Evolutionary conservation across 2,888 invertebrate genomes (phyloP), one percentile per base, ranked within the genome.

Genomic region (Ariolimax columbianus): DNA sequence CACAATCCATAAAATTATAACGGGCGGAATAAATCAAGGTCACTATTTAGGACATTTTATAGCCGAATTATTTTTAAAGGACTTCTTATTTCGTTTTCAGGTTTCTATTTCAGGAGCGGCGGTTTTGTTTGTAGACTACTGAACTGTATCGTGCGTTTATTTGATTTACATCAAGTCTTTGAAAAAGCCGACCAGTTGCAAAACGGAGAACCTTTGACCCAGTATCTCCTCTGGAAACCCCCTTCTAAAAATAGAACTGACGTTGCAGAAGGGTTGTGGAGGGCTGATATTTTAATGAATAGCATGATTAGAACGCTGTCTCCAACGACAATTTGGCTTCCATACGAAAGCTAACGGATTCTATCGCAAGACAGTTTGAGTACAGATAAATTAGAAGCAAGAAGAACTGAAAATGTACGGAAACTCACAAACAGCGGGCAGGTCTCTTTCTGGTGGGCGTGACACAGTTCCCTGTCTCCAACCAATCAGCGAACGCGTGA

Each of bases 181-280:
- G 30, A 9, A 38, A 70, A 70, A 36, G 7, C 38, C 36, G 19
- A 38, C 11, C 70, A 38, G 19, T 38, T 30, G 66, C 30, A 33
- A 4, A 66, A 30, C n/a, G 33, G 30, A 82, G 63, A 77, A 83
- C 83, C 83, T 83, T 77, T 83, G 83, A 83, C 83, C 83, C 30
- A 51, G 38, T 77, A 77, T 68, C 66, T 77, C 17, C 2, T n/a
- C 11, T 83, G 83, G 83, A 83, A 83, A 83, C 77, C 83, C 83
- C 83, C 83, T 83, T 83, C 83, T 83, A 83, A 77, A 83, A 77
- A 83, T 83, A 83, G 83, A 51, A 23, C 36, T 83, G 77, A 83
- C 82, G 80, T 80, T 80, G 33, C 7, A 23, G 14, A 59, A 30
- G 1, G 14, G 26, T 23, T 17, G 17, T 17, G 38, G 33, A 38